Evolutionary conservation across 2,888 invertebrate species (phyloP), one percentile per base, ranked within the genome.

Genomic region (Acleris laterana): DNA sequence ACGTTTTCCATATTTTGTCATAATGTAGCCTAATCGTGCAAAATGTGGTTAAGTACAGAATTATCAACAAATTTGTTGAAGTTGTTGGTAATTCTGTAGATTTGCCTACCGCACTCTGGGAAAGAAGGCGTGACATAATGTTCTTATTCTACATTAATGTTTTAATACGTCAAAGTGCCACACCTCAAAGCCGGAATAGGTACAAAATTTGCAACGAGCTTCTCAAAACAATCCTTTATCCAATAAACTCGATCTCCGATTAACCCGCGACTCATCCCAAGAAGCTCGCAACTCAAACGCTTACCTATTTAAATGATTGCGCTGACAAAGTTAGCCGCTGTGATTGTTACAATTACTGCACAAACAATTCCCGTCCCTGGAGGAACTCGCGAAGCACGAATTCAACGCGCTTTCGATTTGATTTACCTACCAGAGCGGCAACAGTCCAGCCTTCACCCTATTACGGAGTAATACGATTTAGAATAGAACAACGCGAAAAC

Each of bases 341-440:
- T 57, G 66, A 66, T 74, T 74, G 74, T 76, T 72, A 73, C 71
- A 76, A 76, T 77, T 74, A 71, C 69, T 72, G 70, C 63, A 69
- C 70, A 75, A 76, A 71, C 72, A 73, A 72, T 70, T 68, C 68
- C 51, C 56, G 59, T 56, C 70, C 69, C 65, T 56, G n/a, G 60
- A 58, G 64, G 44, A 68, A 48, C 56, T 67, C 65, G 56, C 52
- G 63, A 57, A 52, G 66, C 65, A 69, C 70, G 69, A 74, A 72
- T 71, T 70, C 72, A 71, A 71, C 71, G 72, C 74, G 76, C 73
- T 76, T 74, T 71, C 72, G 77, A 77, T 73, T 77, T 77, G 75
- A 81, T 81, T 82, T 81, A 79, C 75, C 75, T 69, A 71, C 70
- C 65, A 62, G 65, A 58, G 57, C 68, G 56, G 53, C 22, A 50